Evolutionary conservation across 2,888 invertebrate genomes (phyloP).

Genomic region (Eupsilia transversa): DNA sequence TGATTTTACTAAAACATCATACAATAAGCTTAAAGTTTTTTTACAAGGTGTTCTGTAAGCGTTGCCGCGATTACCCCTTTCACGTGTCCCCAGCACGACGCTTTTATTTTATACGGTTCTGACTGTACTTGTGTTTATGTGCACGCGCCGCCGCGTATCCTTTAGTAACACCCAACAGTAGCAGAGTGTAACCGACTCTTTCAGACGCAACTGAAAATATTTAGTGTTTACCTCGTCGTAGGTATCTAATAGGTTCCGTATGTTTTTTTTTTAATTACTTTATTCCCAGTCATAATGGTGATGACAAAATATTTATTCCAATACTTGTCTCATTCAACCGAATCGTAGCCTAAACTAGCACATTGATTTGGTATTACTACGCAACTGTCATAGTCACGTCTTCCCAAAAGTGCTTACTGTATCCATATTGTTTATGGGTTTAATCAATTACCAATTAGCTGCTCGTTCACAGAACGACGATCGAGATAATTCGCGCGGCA

Average conservation of each 20-base stretch:
- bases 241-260: slow-evolving; percentile 50
- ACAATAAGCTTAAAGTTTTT: slow-evolving; percentile 81
- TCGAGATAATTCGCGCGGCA: slow-evolving; percentile 37
- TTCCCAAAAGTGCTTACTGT: slow-evolving; percentile 26
- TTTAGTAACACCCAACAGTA: slow-evolving; percentile 80
- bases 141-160: slow-evolving; percentile 76
- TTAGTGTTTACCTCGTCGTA: slow-evolving; percentile 2
- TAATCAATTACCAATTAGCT: slow-evolving; percentile 56
- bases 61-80: slow-evolving; percentile 85
- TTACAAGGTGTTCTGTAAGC: slow-evolving; percentile 81
- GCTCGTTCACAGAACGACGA: slow-evolving; percentile 25
- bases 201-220: slow-evolving; percentile 66
- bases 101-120: slow-evolving; percentile 81
- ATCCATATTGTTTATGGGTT: slow-evolving; percentile 25
- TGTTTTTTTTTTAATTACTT: neutral
- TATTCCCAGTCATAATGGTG: neutral
- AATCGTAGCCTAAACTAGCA: neutral
- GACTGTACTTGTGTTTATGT: slow-evolving; percentile 74
- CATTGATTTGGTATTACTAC: slow-evolving; percentile 6
- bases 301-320: neutral
- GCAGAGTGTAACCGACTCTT: slow-evolving; percentile 74
- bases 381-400: neutral
- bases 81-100: slow-evolving; percentile 69
- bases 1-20: slow-evolving; percentile 25
- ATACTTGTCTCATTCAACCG: neutral